A percentile compares a stretch with the other conserved stretches of the same genome.
Evolutionary conservation across 2,113 vertebrate genomes (phyloP).

Genomic region (Aramus guarauna): DNA sequence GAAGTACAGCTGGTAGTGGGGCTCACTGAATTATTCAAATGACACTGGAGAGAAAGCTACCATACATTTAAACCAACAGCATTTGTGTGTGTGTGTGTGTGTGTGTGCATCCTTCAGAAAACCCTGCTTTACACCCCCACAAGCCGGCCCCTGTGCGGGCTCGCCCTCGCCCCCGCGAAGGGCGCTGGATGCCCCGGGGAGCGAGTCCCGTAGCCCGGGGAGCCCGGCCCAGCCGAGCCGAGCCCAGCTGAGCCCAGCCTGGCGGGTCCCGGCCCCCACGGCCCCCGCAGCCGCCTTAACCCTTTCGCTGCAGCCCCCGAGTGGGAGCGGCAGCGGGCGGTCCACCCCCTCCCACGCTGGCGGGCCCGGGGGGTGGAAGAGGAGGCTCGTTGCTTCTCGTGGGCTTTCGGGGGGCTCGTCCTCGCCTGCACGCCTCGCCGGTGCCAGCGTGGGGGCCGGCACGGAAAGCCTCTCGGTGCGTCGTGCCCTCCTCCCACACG

Average conservation of each 20-base stretch:
- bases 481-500: neutral
- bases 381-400: neutral
- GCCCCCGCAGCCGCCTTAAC: neutral
- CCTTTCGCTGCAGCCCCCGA: neutral
- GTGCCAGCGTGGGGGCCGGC: neutral
- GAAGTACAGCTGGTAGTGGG: slow-evolving; percentile 91
- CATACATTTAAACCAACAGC: slow-evolving; percentile 72
- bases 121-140: neutral
- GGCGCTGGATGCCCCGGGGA: neutral
- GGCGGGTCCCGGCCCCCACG: neutral
- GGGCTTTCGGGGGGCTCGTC: neutral
- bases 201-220: neutral
- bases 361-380: neutral
- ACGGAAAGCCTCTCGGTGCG: neutral
- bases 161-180: neutral
- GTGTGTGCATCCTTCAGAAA: neutral
- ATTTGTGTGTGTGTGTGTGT: neutral
- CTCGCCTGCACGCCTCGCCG: neutral
- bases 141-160: neutral
- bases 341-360: neutral
- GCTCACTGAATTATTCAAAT: slow-evolving; percentile 84
- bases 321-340: neutral
- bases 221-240: neutral
- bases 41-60: slow-evolving; percentile 75
- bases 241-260: neutral